Conservation (phyloP, 2,797 vertebrate species). For the Adrianichthys oophorus region DNA sequence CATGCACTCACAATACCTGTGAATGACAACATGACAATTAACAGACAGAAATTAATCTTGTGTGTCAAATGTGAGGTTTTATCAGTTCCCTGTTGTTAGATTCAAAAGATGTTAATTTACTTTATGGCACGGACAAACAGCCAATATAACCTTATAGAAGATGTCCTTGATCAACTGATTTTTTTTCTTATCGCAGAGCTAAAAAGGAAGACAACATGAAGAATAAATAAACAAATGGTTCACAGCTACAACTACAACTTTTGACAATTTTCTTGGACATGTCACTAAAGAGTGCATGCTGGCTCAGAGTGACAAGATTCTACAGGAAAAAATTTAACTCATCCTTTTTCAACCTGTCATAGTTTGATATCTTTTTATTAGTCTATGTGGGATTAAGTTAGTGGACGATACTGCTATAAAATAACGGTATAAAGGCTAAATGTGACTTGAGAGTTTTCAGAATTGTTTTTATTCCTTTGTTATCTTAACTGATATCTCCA, state of each 20-base stretch:
- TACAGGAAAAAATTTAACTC: too few species aligned
- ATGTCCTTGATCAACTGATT: slow-evolving; percentile 29
- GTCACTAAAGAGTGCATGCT: too few species aligned
- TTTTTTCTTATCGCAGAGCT: slow-evolving; percentile 5
- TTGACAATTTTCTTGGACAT: background rate
- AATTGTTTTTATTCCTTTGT: too few species aligned
- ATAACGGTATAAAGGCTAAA: too few species aligned
- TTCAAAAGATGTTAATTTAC: slow-evolving; percentile 15
- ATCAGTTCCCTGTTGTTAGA: slow-evolving; percentile 17
- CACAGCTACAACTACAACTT: background rate
- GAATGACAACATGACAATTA: slow-evolving; percentile 14
- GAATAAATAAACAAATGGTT: background rate
- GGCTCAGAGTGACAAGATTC: too few species aligned
- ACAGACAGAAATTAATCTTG: slow-evolving; percentile 20
- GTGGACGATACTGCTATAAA: too few species aligned
- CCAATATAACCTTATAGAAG: slow-evolving; percentile 9
- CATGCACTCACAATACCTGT: slow-evolving; percentile 1
- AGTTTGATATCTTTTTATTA: too few species aligned
- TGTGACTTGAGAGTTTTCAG: too few species aligned
- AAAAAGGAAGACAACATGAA: background rate
- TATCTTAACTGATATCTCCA: too few species aligned
- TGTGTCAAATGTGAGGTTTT: slow-evolving; percentile 13
- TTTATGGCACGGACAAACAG: slow-evolving; percentile 25
- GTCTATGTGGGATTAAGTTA: too few species aligned
- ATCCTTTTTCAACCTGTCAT: too few species aligned